Conservation (phyloP, 2,888 invertebrate genomes). For the Diarsia mendica region DNA sequence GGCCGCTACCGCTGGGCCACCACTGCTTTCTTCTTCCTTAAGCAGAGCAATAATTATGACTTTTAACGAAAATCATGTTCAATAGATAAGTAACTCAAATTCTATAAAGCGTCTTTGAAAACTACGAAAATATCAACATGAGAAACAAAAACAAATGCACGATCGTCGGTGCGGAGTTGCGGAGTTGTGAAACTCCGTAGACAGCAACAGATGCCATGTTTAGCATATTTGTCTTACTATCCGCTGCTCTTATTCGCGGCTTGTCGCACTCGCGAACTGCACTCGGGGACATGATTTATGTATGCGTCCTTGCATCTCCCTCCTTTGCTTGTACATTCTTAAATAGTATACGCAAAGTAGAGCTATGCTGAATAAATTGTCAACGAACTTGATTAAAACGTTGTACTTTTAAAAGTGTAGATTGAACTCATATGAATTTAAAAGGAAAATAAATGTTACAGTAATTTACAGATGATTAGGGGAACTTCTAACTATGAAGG, state of each 20-base stretch:
- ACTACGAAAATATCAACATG: conserved; percentile 10
- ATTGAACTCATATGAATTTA: not conserved
- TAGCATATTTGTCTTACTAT: conserved; percentile 56
- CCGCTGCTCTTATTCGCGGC: conserved; percentile 46
- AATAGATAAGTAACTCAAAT: not conserved
- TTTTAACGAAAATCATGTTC: not conserved
- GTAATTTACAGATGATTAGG: not conserved
- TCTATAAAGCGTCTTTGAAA: not conserved
- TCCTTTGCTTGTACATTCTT: conserved; percentile 33
- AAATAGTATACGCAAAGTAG: conserved; percentile 23
- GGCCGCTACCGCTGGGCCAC: too few species aligned
- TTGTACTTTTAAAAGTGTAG: not conserved
- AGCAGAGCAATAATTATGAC: not conserved
- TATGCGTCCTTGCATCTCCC: conserved; percentile 41
- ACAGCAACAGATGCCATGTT: conserved; percentile 54
- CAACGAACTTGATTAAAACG: not conserved
- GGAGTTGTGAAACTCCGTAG: conserved; percentile 36
- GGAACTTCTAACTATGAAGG: not conserved
- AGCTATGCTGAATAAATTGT: not conserved
- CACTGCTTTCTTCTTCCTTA: not conserved
- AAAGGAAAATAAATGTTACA: not conserved
- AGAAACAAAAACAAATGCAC: conserved; percentile 18
- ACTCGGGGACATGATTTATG: conserved; percentile 57
- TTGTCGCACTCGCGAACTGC: conserved; percentile 52
- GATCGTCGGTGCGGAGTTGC: conserved; percentile 24